These are phyloP conservation scores for Odontophorus gujanensis DNA, from an alignment of 2,113 vertebrate species.

Conservation along the genomic window DNA sequence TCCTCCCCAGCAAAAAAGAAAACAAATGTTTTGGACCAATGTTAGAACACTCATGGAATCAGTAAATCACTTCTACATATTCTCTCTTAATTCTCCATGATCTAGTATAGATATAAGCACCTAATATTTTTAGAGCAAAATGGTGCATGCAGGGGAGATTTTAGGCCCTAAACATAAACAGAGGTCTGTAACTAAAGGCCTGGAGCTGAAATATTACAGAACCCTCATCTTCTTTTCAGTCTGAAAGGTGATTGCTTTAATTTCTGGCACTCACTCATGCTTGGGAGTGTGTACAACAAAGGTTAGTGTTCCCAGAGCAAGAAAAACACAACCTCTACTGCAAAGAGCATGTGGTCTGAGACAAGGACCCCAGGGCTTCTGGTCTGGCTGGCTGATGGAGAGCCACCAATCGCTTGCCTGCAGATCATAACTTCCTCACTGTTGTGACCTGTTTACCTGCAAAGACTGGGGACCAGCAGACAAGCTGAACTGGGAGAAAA, in stretches of 20 bases:
- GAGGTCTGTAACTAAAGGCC: background rate
- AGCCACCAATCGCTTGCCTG: background rate
- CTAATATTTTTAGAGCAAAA: background rate
- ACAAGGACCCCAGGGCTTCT: background rate
- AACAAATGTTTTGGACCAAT: background rate
- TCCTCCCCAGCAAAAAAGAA: background rate
- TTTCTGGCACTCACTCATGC: background rate
- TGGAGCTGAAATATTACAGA: background rate
- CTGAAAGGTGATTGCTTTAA: background rate
- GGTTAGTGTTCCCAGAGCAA: background rate
- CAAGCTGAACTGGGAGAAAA: background rate
- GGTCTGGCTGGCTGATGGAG: background rate
- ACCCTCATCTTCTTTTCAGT: background rate
- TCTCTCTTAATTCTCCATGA: background rate
- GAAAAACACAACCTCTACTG: background rate
- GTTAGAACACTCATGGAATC: background rate
- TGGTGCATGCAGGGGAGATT: background rate
- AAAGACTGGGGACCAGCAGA: background rate
- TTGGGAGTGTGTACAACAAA: background rate
- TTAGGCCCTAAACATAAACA: background rate
- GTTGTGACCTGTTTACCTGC: background rate
- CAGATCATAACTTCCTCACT: background rate
- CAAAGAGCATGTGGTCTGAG: background rate
- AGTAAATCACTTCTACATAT: background rate
- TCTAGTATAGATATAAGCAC: background rate